These are phyloP conservation scores for Sminthopsis crassicaudata DNA, from an alignment of 2,113 vertebrate genomes.

Conservation along the genomic window DNA sequence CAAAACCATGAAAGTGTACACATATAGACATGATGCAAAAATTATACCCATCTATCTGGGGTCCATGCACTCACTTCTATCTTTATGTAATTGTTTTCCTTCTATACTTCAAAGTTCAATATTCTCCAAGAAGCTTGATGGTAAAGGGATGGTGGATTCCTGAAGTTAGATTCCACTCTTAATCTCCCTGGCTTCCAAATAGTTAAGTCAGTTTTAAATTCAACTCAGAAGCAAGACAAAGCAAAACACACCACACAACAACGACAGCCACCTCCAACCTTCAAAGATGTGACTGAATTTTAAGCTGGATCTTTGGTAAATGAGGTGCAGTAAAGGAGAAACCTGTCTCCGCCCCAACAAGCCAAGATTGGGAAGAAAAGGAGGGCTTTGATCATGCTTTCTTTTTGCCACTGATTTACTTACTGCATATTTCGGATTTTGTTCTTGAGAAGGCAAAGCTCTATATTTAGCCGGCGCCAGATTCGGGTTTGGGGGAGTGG, in stretches of 20 bases:
- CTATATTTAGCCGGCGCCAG: constrained; percentile 69
- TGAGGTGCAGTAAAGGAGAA: constrained; percentile 50
- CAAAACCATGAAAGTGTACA: neutral
- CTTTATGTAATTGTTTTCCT: neutral
- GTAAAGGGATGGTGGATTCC: constrained; percentile 5
- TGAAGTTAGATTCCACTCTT: constrained; percentile 7
- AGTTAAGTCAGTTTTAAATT: constrained; percentile 49
- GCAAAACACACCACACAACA: neutral
- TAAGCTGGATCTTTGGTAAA: constrained; percentile 58
- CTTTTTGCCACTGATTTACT: constrained; percentile 58
- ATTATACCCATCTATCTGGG: neutral
- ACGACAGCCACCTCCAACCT: constrained; percentile 12
- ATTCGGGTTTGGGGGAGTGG: constrained; percentile 68
- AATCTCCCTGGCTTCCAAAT: constrained; percentile 20
- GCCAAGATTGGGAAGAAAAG: constrained; percentile 61
- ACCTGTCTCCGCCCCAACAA: constrained; percentile 65
- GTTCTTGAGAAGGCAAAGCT: constrained; percentile 60
- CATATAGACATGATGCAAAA: neutral
- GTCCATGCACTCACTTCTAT: neutral
- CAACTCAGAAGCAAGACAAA: constrained; percentile 21
- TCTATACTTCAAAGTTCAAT: constrained; percentile 50
- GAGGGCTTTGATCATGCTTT: constrained; percentile 61
- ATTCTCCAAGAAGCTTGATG: constrained; percentile 27
- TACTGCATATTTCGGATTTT: constrained; percentile 68
- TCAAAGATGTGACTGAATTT: constrained; percentile 58